These are phyloP conservation scores for Xiphias gladius DNA, from an alignment of 2,113 vertebrate species.

Conservation along the genomic window DNA sequence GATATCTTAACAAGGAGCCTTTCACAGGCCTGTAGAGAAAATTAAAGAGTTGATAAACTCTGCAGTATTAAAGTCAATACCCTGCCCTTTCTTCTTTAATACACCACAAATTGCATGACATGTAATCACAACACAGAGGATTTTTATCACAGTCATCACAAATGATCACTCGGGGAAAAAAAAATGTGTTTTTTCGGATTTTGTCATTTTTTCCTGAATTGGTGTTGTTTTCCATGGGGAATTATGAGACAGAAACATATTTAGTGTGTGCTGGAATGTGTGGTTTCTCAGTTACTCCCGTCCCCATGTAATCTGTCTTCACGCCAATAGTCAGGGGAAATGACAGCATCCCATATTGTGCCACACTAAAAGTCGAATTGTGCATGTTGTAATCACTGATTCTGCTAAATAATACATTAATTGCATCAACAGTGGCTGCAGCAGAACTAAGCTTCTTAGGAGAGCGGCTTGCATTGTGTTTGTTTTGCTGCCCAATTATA, in stretches of 20 bases:
- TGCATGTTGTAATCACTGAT: constrained; percentile 65
- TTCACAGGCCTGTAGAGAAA: constrained; percentile 52
- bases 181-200: constrained; percentile 12
- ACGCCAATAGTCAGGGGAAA: constrained; percentile 42
- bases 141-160: constrained; percentile 15
- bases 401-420: constrained; percentile 76
- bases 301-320: constrained; percentile 57
- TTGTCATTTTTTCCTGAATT: constrained; percentile 13
- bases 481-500: constrained; percentile 57
- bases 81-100: constrained; percentile 32
- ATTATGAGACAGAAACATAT: constrained; percentile 22
- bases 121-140: background rate
- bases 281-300: constrained; percentile 37
- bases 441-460: constrained; percentile 71
- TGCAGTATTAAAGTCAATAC: constrained; percentile 62
- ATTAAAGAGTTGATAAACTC: constrained; percentile 74
- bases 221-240: background rate
- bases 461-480: constrained; percentile 57
- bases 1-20: constrained; percentile 55
- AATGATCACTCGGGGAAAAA: background rate
- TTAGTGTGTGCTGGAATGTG: constrained; percentile 6
- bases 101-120: constrained; percentile 25
- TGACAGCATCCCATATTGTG: constrained; percentile 54
- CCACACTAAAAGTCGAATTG: constrained; percentile 48
- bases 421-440: constrained; percentile 67